Evolutionary conservation across 2,888 invertebrate species (phyloP).

Genomic region (Leucophenga montana): DNA sequence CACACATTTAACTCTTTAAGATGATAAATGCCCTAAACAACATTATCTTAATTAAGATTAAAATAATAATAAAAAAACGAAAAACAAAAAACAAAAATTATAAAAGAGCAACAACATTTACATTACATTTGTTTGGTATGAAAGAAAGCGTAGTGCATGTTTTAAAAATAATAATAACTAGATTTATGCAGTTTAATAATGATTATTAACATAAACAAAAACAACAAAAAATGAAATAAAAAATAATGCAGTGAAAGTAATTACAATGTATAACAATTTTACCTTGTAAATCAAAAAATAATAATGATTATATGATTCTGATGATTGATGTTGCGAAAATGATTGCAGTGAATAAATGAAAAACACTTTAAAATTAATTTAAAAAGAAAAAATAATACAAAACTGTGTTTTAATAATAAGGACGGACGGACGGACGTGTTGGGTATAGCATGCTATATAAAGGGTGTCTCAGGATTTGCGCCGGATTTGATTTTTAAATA

Average conservation of each 20-base stretch:
- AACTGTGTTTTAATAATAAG: background rate
- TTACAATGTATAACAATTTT: slow-evolving; percentile 34
- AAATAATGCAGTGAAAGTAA: slow-evolving; percentile 33
- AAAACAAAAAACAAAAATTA: slow-evolving; percentile 45
- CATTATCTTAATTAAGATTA: slow-evolving; percentile 64
- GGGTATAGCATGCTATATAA: too few relatives aligned
- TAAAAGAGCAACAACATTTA: slow-evolving; percentile 36
- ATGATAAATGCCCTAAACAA: slow-evolving; percentile 25
- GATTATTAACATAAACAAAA: background rate
- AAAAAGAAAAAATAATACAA: background rate
- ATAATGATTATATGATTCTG: slow-evolving; percentile 3
- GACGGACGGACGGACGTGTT: too few relatives aligned
- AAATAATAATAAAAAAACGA: slow-evolving; percentile 64
- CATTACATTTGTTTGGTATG: slow-evolving; percentile 31
- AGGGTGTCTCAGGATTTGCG: too few relatives aligned
- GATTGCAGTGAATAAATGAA: slow-evolving; percentile 36
- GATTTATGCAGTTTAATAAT: slow-evolving; percentile 17
- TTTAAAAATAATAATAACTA: slow-evolving; percentile 13
- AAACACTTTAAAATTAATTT: slow-evolving; percentile 39
- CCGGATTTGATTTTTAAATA: too few relatives aligned
- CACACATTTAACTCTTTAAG: slow-evolving; percentile 47
- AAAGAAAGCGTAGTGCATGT: slow-evolving; percentile 21
- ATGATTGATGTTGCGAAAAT: background rate
- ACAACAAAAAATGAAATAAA: slow-evolving; percentile 17
- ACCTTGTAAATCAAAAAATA: slow-evolving; percentile 32